Evolutionary conservation across 1,140 invertebrate species (phyloP), one percentile per base, ranked within the genome.

Genomic region (Stegodyphus dumicola): DNA sequence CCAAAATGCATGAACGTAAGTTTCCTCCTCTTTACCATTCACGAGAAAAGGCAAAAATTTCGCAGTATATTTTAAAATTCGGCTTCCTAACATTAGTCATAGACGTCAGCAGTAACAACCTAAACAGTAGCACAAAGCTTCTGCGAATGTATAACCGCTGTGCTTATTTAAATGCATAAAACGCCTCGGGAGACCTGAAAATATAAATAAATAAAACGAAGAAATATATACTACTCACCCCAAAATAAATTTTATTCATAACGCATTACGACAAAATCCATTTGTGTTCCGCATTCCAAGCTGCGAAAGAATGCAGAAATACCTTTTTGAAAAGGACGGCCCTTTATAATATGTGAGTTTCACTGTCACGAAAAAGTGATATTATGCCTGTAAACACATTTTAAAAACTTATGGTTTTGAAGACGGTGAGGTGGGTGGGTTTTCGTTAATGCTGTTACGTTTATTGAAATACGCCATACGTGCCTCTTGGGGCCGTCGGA

Each of bases 201-300:
- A 33, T 33, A 33, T 15, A 7, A 70, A 69, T 54, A 81, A 81
- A 73, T 64, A 53, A 71, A 15, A 51, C 70, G 7, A 11, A 15
- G 70, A 74, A 81, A 81, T 73, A 60, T 70, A 73, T 73, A 74
- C 69, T 70, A 60, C 17, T 69, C 49, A 48, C 78, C 78, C 54
- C 33, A 64, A 83, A 83, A 74, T 75, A 75, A 83, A 83, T 75
- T 83, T 83, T 83, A 75, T 83, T 83, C 80, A 83, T 83, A 83
- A 83, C 60, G 56, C 71, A 83, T 83, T 83, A 65, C 80, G 80
- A 67, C 73, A 53, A 83, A 83, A 83, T 83, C 71, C 80, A 75
- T 80, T 80, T 80, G 69, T 56, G 64, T 51, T 52, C 54, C 60
- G 52, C 80, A 75, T 83, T 83, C 71, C 80, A 66, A 15, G 33